phyloP scores from a whole-genome alignment of 1,140 invertebrate genomes.

The Pectinophora gossypiella region DNA sequence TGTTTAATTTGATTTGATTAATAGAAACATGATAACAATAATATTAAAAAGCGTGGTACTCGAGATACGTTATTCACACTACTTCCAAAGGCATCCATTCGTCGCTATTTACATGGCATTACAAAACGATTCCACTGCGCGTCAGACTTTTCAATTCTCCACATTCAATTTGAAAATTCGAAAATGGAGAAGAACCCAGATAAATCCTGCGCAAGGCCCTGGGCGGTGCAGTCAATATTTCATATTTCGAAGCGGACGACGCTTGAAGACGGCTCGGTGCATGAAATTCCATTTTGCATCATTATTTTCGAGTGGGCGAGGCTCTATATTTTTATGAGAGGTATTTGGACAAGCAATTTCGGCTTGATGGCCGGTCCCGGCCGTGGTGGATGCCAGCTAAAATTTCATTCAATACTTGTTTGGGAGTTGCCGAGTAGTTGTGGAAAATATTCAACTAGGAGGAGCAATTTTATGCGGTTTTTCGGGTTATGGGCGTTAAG shows the following conservation, averaged over 20 bases:
- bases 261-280: slow-evolving; percentile 14
- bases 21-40: too few relatives aligned
- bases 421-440: neutral
- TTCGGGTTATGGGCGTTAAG: neutral
- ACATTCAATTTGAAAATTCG: too few relatives aligned
- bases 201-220: too few relatives aligned
- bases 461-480: neutral
- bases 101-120: too few relatives aligned
- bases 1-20: too few relatives aligned
- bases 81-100: too few relatives aligned
- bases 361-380: neutral
- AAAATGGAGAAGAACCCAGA: too few relatives aligned
- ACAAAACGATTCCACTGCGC: too few relatives aligned
- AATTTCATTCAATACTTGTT: neutral
- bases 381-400: neutral
- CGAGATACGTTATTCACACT: too few relatives aligned
- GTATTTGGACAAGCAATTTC: slow-evolving; percentile 22
- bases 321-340: slow-evolving; percentile 22
- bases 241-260: slow-evolving; percentile 18
- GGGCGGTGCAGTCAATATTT: slow-evolving; percentile 28
- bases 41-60: too few relatives aligned
- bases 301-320: slow-evolving; percentile 48
- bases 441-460: neutral
- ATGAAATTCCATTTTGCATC: slow-evolving; percentile 45
- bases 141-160: too few relatives aligned